These are phyloP conservation scores for Poeciliopsis turneri DNA, from an alignment of 2,797 vertebrate genomes.

Conservation along the genomic window DNA sequence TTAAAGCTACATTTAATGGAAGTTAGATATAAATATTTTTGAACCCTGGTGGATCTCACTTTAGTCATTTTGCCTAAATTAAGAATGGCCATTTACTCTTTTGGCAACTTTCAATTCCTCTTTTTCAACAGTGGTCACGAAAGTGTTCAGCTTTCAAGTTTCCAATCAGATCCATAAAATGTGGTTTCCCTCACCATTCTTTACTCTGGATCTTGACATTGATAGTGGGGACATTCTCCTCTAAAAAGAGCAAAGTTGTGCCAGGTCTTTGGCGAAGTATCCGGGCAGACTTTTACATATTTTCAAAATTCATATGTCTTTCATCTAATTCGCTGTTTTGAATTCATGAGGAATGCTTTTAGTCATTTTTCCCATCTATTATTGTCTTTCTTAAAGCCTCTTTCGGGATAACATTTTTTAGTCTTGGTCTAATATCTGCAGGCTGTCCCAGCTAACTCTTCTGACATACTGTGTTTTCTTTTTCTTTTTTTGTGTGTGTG, in stretches of 20 bases:
- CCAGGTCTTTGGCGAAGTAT: background rate
- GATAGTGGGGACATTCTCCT: background rate
- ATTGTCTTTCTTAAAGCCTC: background rate
- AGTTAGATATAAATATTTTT: background rate
- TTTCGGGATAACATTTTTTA: background rate
- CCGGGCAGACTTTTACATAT: background rate
- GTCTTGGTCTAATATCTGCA: background rate
- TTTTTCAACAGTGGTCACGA: background rate
- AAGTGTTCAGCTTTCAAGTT: background rate
- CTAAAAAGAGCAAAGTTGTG: background rate
- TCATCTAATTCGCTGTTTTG: background rate
- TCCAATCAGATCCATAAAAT: background rate
- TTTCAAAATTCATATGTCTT: background rate
- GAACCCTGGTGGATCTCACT: background rate
- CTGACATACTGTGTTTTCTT: background rate
- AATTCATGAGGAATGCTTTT: slow-evolving; percentile 1
- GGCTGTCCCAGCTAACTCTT: background rate
- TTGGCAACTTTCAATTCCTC: background rate
- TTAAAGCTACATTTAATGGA: background rate
- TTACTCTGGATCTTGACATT: background rate
- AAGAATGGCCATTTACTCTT: background rate
- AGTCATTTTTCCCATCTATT: background rate
- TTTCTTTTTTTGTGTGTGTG: background rate
- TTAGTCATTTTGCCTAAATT: background rate
- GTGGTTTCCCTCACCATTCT: background rate